Base-by-base conservation (phyloP, 2,113 vertebrate species). In the Rhipidura dahli region DNA sequence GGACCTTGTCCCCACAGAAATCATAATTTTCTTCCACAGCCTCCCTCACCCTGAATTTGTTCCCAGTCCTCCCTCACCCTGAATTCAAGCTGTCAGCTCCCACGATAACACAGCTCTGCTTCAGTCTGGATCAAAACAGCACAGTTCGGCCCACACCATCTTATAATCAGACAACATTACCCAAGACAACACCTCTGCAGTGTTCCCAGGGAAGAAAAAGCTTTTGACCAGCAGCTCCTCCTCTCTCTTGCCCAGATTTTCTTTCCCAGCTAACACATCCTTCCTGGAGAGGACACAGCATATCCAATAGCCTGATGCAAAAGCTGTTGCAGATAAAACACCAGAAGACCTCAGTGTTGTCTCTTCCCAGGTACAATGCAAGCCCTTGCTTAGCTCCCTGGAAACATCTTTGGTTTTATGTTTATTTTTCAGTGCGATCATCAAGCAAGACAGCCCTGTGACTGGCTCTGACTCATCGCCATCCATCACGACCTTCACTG, bases 401-500 rank as follows among this genome's bases (percentile, higher is more conserved):
- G 30, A 50, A 92, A 56, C 76, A 56, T 40, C 49, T 77, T 91
- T 0, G 1, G 44, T 1, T 93, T 88, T 64, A 66, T 66, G 39
- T 83, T 90, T 95, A 71, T 88, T 95, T 94, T 73, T 57, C 87
- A 65, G 53, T 12, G 33, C 2, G 37, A 79, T 84, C 83, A 70
- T 93, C 73, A 79, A 89, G 63, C 83, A 66, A 91, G 94, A 95
- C 90, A 96, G 56, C 66, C 33, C 56, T 57, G 22, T 35, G 33
- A 35, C 33, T 57, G 33, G n/a, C 56, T 35, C 82, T 64, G 83
- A 70, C 92, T 79, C 40, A 0, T 94, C 90, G 65, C 88, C 70
- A 96, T 97, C 94, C 88, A 96, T 97, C 94, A 92, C 1, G 0
- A 80, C 88, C 88, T 93, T 60, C 90, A 92, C 35, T 93, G 94